A percentile compares a stretch with the other conserved stretches of the same genome.
Evolutionary conservation across 2,113 vertebrate species (phyloP).

Genomic region (Sakesphorus luctuosus): DNA sequence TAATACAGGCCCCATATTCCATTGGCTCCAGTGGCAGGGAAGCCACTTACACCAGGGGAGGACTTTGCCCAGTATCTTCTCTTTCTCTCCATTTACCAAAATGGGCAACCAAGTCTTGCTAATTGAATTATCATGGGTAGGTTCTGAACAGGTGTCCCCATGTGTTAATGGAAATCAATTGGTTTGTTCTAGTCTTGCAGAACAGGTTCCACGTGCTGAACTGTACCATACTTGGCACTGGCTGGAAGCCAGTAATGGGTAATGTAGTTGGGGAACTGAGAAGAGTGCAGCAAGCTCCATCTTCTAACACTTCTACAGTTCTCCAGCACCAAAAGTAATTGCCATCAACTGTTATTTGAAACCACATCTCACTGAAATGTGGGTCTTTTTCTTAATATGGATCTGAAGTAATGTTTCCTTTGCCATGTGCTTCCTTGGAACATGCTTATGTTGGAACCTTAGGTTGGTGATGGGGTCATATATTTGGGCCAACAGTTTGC

Average conservation of each 20-base stretch:
- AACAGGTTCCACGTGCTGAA: rapidly evolving
- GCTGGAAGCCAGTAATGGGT: rapidly evolving
- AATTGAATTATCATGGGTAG: background rate
- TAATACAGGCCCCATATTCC: background rate
- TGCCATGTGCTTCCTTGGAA: background rate
- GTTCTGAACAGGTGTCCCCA: background rate
- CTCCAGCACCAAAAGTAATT: background rate
- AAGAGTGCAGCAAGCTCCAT: background rate
- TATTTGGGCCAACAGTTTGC: background rate
- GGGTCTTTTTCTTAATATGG: background rate
- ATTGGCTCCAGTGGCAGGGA: background rate
- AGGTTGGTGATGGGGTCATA: background rate
- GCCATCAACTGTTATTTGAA: background rate
- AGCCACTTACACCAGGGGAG: background rate
- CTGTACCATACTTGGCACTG: background rate
- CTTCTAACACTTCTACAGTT: background rate
- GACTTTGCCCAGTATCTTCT: background rate
- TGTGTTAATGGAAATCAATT: background rate
- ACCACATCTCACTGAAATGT: background rate
- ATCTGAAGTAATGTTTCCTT: background rate
- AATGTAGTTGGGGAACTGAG: background rate
- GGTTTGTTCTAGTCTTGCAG: background rate
- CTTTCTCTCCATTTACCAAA: background rate
- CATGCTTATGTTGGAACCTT: background rate
- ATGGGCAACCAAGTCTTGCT: background rate